Conservation (phyloP, 2,888 invertebrate species). For the Nomada hirtipes region DNA sequence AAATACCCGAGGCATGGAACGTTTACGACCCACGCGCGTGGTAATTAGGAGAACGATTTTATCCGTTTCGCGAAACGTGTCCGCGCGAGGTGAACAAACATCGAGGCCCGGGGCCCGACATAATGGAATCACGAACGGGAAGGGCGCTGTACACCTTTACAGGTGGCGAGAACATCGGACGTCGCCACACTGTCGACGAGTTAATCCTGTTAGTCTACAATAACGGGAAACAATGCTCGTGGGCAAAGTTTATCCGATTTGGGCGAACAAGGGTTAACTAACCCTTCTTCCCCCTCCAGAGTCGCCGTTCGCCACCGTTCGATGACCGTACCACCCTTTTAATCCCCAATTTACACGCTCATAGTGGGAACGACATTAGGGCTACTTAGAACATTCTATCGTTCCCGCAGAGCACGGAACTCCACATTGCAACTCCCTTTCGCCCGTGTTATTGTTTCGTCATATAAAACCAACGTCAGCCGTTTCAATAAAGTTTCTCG, state of each 20-base stretch:
- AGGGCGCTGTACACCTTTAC: constrained; percentile 18
- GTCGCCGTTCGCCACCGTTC: neutral
- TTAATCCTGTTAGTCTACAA: constrained; percentile 69
- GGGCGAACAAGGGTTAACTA: constrained; percentile 3
- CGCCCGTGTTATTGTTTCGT: neutral
- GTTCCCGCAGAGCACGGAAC: neutral
- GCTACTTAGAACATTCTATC: constrained; percentile 4
- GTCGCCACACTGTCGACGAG: constrained; percentile 27
- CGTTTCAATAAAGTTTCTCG: neutral
- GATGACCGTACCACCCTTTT: too few relatives aligned
- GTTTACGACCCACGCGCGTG: neutral
- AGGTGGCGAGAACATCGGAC: constrained; percentile 30
- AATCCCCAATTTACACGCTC: constrained; percentile 34
- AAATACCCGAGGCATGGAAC: neutral
- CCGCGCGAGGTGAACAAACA: neutral
- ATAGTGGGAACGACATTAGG: constrained; percentile 25
- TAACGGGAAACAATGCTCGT: constrained; percentile 66
- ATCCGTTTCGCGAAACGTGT: neutral
- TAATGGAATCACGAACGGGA: constrained; percentile 23
- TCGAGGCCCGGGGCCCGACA: neutral
- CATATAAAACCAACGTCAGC: neutral
- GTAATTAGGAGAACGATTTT: neutral
- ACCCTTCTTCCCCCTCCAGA: neutral
- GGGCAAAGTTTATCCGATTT: constrained; percentile 67
- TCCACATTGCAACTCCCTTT: neutral